Evolutionary conservation across 2,113 vertebrate species (phyloP).

Genomic region (Tympanuchus pallidicinctus): DNA sequence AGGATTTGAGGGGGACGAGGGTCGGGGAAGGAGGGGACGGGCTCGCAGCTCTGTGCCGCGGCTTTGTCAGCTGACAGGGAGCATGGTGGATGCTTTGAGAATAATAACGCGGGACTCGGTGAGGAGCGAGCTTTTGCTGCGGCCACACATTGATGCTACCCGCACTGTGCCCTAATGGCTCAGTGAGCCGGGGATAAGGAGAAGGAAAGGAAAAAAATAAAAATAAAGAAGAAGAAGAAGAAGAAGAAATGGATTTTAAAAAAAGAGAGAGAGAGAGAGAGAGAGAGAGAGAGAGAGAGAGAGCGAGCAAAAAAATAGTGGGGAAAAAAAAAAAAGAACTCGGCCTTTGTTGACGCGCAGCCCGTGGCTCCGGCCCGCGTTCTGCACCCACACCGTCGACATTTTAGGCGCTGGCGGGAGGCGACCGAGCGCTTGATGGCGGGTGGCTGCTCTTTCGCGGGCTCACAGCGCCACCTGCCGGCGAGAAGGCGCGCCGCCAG

Average conservation of each 20-base stretch:
- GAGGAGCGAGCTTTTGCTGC: not conserved
- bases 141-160: not conserved
- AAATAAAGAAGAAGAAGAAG: not conserved
- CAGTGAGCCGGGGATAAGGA: not conserved
- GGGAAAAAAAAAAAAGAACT: not conserved
- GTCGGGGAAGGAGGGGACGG: not conserved
- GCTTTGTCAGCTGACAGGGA: not conserved
- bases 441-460: conserved; percentile 58
- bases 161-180: accelerated
- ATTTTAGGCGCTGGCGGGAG: conserved; percentile 76
- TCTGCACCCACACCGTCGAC: conserved; percentile 77
- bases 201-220: not conserved
- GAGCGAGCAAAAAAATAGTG: too few relatives aligned
- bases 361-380: not conserved
- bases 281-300: too few relatives aligned
- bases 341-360: not conserved
- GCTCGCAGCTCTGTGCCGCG: not conserved
- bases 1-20: not conserved
- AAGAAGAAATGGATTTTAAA: not conserved
- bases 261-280: too few relatives aligned
- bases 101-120: not conserved
- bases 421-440: conserved; percentile 70
- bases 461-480: conserved; percentile 90
- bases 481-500: accelerated
- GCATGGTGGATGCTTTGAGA: not conserved